Percentiles rank a stretch among this genome's conserved stretches.
phyloP scores from a whole-genome alignment of 2,888 invertebrate species.

The Aquatica leii region DNA sequence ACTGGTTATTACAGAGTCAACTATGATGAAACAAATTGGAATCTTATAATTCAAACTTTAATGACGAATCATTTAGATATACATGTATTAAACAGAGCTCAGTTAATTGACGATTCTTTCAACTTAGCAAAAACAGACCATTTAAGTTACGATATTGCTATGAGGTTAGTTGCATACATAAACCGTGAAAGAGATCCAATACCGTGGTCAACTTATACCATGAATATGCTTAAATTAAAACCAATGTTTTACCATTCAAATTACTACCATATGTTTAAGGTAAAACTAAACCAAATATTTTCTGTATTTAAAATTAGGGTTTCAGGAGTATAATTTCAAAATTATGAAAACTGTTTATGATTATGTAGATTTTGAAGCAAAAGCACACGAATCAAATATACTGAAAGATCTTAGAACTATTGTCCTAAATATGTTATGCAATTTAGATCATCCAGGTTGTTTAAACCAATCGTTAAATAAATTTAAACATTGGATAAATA shows the following conservation, averaged over 20 bases:
- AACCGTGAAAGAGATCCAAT: slow-evolving; percentile 67
- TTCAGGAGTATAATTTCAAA: slow-evolving; percentile 21
- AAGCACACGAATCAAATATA: slow-evolving; percentile 58
- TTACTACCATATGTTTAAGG: slow-evolving; percentile 38
- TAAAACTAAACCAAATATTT: background rate
- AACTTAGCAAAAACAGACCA: slow-evolving; percentile 68
- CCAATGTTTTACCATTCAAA: slow-evolving; percentile 29
- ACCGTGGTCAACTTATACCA: slow-evolving; percentile 67
- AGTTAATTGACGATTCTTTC: slow-evolving; percentile 76
- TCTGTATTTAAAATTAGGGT: background rate
- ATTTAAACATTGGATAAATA: slow-evolving; percentile 55
- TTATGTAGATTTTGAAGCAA: slow-evolving; percentile 45
- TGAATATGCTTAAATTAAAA: slow-evolving; percentile 39
- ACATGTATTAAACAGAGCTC: slow-evolving; percentile 73
- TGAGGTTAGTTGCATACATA: slow-evolving; percentile 69
- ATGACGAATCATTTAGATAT: slow-evolving; percentile 61
- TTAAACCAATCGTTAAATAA: slow-evolving; percentile 58
- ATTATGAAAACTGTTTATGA: slow-evolving; percentile 23
- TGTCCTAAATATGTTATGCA: slow-evolving; percentile 70
- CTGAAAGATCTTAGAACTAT: slow-evolving; percentile 68
- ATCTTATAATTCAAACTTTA: slow-evolving; percentile 65
- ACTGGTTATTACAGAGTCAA: slow-evolving; percentile 78
- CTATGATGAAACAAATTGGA: slow-evolving; percentile 80
- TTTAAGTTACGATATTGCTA: slow-evolving; percentile 63
- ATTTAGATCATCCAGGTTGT: slow-evolving; percentile 67